Evolutionary conservation across 2,888 invertebrate species (phyloP), one percentile per base, ranked within the genome.

Genomic region (Eupithecia vulgata): DNA sequence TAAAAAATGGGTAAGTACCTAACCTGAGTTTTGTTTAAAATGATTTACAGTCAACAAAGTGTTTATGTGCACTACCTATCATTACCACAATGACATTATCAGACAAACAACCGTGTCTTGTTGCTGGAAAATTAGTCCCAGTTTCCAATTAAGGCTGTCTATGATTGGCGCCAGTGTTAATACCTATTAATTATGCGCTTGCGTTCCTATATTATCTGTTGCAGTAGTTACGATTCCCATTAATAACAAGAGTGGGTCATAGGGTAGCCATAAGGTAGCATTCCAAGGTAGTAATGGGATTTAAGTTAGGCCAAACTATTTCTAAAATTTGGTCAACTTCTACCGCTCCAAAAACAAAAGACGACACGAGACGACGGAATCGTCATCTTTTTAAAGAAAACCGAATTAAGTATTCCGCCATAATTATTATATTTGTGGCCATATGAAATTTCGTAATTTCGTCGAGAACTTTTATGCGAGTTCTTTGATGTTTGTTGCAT

Each of bases 101-200:
- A 52, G 57, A 59, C 59, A 59, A 68, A 68, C 48, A 68, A 42
- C 42, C 52, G 65, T 52, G 68, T 65, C 52, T 35, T 68, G 72
- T 64, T 52, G 72, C 64, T 21, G 57, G 72, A 72, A 72, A 72
- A 65, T 68, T 72, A 65, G 57, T 72, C 68, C 68, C 37, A 65
- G 72, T 57, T 72, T 65, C 72, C 65, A 68, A 68, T 66, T 69
- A 72, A 37, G 69, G 72, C 45, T 69, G 59, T 69, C 68, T 35
- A 10, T 71, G 13, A 67, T 69, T 70, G 67, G 61, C 69, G 67
- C 62, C 70, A 62, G 57, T 45, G 66, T 57, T 72, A 37, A 69
- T 66, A 69, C 34, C 62, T 45, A 62, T 62, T 40, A 57, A 66
- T 66, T 71, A 66, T 34, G 10, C 34, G 25, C 40, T 34, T 66